Percentiles rank a stretch among this genome's conserved stretches.
Conservation (phyloP, 2,888 invertebrate species). For the Oscheius onirici region DNA sequence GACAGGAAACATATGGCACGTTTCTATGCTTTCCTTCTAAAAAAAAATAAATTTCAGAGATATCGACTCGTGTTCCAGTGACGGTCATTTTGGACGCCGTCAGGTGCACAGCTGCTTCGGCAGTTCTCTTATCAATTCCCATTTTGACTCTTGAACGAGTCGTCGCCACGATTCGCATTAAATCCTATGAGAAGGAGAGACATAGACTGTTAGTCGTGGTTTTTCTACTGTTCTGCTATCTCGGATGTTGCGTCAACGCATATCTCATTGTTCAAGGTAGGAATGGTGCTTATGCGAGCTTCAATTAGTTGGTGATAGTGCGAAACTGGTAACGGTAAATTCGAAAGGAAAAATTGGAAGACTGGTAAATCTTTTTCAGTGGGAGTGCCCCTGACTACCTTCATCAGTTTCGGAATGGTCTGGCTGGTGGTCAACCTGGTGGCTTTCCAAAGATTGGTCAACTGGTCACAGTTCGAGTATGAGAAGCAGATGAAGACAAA, state of each 20-base stretch:
- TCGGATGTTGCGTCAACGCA: conserved; percentile 16
- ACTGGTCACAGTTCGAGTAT: conserved; percentile 21
- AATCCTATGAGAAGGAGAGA: conserved; percentile 23
- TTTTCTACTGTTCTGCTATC: conserved; percentile 2
- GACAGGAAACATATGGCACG: neutral
- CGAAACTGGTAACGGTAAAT: no score
- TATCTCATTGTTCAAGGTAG: conserved; percentile 11
- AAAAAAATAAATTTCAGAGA: neutral
- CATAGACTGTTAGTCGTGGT: neutral
- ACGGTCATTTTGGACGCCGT: conserved; percentile 22
- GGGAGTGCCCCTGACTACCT: neutral
- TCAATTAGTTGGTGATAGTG: neutral
- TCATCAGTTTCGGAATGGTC: neutral
- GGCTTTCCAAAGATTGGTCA: conserved; percentile 1
- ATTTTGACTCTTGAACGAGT: conserved; percentile 15
- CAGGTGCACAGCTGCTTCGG: conserved; percentile 22
- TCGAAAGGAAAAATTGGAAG: no score
- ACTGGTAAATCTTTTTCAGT: neutral
- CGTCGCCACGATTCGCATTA: conserved; percentile 22
- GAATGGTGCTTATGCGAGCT: neutral
- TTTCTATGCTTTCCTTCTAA: neutral
- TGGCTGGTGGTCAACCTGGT: conserved; percentile 7
- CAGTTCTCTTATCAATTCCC: conserved; percentile 13
- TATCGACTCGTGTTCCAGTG: neutral
- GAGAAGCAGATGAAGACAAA: neutral